Base-by-base conservation (phyloP, 2,888 invertebrate species). In the Pristionchus japonicus region DNA sequence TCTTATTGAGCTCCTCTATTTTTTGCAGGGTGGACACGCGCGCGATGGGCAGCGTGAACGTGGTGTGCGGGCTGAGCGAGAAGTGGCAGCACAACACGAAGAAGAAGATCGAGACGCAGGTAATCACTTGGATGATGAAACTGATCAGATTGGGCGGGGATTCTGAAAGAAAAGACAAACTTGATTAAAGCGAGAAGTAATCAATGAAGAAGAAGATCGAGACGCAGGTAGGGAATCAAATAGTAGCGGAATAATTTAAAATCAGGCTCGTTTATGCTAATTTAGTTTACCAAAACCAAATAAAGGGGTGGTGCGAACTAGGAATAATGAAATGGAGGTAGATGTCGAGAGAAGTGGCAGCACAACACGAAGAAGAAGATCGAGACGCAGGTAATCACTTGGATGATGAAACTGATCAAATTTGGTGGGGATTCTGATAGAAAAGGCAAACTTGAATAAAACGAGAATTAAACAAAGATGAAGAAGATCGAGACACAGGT, bases 41-140 rank as follows among this genome's bases (percentile, higher is more conserved):
- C 15, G 37, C 64, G n/a, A 85, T 85, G 61, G 37, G 31, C 15
- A 85, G 49, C 20, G 64, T 64, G 17, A 37, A 31, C 15, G 27
- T 85, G 3, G 17, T 52, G 64, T 85, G 49, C 37, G 85, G 61
- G 7, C 31, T 64, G 64, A 64, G 20, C 11, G 85, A 85, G 64
- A 61, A 64, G 43, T 34, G 31, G 64, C 40, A 37, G 61, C 49
- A 64, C 43, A 85, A 85, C 20, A 64, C 85, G 61, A 85, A 43
- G 64, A 85, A 64, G 85, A 85, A 52, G 64, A 64, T 85, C 34
- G 85, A 85, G 64, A 61, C n/a, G n/a, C 85, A 85, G 64, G 85
- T 85, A 23, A 61, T 34, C 11, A 23, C 1, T 4, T 27, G 9
- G 64, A 64, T 64, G n/a, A 31, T 27, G 31, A 27, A 64, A 20